Evolutionary conservation across 2,888 invertebrate genomes (phyloP), one percentile per base, ranked within the genome.

Genomic region (Nowickia ferox): DNA sequence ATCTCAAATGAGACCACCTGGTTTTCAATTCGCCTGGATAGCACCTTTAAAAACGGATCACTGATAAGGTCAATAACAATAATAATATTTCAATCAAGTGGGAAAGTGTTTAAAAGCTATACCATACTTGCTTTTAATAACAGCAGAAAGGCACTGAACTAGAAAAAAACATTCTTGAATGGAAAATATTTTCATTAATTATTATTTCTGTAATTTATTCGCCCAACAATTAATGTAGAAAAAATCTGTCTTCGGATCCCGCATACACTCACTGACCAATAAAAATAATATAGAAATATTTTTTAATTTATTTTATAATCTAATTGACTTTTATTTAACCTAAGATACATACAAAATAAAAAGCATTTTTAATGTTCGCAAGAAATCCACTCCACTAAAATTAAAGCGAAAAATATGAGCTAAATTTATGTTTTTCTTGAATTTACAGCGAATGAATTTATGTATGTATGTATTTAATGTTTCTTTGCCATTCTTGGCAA

Each of bases 251-350:
- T 9, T 13, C 51, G 11, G 38, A 53, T 53, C 11, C 6, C 61
- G 9, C 17, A 61, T 61, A 61, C 17, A n/a, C 38, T 38, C 9
- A 66, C 19, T 51, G 30, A 10, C 10, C 22, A 71, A 69, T 15
- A 9, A 55, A 40, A 55, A 51, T 44, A 17, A 65, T 8, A n/a
- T 8, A 53, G 13, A 15, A 22, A 42, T 22, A 19, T 40, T 40
- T 42, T 55, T 8, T 48, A 42, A 6, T 46, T 40, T 22, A 63
- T 42, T 65, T 44, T 46, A 59, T 72, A 51, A 53, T 44, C 66
- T 38, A 80, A 74, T 80, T 80, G 80, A 80, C 80, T 74, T 74
- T 74, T 68, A 59, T 17, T 80, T 74, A 74, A 80, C 80, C 80
- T 11, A 42, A 42, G 30, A 57, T 46, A 42, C 57, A 15, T 17